These are phyloP conservation scores for Actenoides hombroni DNA, from an alignment of 2,113 vertebrate species.

Conservation along the genomic window DNA sequence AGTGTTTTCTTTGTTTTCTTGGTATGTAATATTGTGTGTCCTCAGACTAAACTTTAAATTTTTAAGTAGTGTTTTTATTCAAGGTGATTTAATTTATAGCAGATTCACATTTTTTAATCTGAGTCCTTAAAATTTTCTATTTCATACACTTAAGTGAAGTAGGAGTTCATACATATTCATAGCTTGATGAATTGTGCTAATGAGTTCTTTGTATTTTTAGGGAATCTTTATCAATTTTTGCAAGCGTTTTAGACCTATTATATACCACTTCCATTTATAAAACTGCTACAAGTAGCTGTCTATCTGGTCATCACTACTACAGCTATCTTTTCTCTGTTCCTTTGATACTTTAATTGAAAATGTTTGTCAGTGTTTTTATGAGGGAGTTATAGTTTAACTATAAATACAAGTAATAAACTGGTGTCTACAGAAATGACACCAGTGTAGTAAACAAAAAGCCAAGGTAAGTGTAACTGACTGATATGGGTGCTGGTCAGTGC, in stretches of 20 bases:
- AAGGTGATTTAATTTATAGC: background rate
- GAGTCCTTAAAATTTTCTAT: background rate
- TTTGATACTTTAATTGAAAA: background rate
- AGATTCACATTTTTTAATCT: background rate
- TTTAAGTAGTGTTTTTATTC: conserved; percentile 3
- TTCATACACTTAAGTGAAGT: background rate
- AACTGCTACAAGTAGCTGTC: background rate
- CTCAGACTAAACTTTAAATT: background rate
- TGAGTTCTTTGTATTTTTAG: background rate
- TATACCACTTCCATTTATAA: background rate
- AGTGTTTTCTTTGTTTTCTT: background rate
- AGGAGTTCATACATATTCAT: background rate
- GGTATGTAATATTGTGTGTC: background rate
- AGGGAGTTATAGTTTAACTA: background rate
- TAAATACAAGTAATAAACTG: background rate
- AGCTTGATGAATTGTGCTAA: background rate
- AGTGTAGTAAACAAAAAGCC: background rate
- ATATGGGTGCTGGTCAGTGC: background rate
- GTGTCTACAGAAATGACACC: background rate
- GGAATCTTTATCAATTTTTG: background rate
- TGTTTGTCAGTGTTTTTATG: background rate
- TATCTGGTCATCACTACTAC: background rate
- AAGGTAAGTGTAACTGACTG: background rate
- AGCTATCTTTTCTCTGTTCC: background rate
- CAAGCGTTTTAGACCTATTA: background rate